A percentile compares a stretch with the other conserved stretches of the same genome.
Evolutionary conservation across 2,888 invertebrate species (phyloP).

Genomic region (Eupeodes luniger): DNA sequence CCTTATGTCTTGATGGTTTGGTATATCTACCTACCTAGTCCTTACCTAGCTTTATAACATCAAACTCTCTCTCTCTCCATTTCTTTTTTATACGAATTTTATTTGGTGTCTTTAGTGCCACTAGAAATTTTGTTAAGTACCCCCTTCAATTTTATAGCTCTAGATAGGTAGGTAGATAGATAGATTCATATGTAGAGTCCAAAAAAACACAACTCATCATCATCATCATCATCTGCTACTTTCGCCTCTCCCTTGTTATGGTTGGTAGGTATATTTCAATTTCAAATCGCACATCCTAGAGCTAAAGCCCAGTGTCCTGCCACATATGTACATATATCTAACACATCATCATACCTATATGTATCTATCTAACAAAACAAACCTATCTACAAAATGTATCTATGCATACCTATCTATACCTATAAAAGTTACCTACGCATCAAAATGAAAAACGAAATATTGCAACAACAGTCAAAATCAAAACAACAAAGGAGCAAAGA

Average conservation of each 20-base stretch:
- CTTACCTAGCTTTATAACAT: constrained; percentile 23
- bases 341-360: background rate
- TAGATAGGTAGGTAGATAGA: constrained; percentile 33
- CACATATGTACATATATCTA: background rate
- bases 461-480: constrained; percentile 39
- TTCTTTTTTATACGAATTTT: constrained; percentile 54
- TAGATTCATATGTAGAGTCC: constrained; percentile 19
- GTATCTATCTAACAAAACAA: background rate
- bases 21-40: background rate
- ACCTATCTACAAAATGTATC: no score
- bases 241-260: background rate
- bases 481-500: constrained; percentile 11
- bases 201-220: constrained; percentile 8
- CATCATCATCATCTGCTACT: constrained; percentile 54
- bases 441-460: constrained; percentile 27
- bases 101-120: constrained; percentile 75
- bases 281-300: constrained; percentile 53
- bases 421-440: constrained; percentile 18
- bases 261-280: constrained; percentile 28
- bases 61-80: constrained; percentile 5
- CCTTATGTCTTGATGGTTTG: background rate
- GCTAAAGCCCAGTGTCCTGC: constrained; percentile 57
- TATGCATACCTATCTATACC: no score
- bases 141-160: constrained; percentile 54
- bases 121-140: constrained; percentile 74